These are phyloP conservation scores for Serrognathus titanus DNA, from an alignment of 2,888 invertebrate genomes.

Conservation along the genomic window DNA sequence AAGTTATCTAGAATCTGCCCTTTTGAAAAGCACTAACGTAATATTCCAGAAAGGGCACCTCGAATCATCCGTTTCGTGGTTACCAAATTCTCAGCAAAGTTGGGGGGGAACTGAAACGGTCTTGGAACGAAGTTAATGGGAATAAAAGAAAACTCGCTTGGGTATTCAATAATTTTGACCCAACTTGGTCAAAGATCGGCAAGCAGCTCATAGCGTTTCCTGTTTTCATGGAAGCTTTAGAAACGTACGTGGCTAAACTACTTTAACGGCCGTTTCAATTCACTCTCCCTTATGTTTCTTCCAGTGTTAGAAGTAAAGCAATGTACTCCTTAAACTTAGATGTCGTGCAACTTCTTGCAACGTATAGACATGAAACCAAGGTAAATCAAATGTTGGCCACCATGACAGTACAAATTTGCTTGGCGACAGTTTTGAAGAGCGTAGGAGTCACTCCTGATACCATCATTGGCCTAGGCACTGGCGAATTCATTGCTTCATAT, in stretches of 20 bases:
- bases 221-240: not conserved
- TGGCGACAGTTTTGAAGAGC: constrained; percentile 51
- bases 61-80: constrained; percentile 3
- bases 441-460: constrained; percentile 42
- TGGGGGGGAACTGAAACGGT: not conserved
- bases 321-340: not conserved
- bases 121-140: not conserved
- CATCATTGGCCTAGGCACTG: constrained; percentile 71
- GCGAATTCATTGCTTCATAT: constrained; percentile 88
- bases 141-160: not conserved
- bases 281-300: not conserved
- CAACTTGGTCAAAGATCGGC: constrained; percentile 1
- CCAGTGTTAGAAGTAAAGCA: not conserved
- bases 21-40: not conserved
- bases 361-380: not conserved
- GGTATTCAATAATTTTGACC: constrained; percentile 4
- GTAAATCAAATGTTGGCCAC: constrained; percentile 19
- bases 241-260: not conserved
- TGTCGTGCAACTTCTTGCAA: not conserved
- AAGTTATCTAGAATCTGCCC: not conserved
- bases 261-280: not conserved
- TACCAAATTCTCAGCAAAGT: constrained; percentile 3
- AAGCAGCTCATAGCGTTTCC: not conserved
- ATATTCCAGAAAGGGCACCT: not conserved
- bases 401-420: constrained; percentile 56